Conservation (phyloP, 2,113 vertebrate species). For the Pseudopipra pipra region DNA sequence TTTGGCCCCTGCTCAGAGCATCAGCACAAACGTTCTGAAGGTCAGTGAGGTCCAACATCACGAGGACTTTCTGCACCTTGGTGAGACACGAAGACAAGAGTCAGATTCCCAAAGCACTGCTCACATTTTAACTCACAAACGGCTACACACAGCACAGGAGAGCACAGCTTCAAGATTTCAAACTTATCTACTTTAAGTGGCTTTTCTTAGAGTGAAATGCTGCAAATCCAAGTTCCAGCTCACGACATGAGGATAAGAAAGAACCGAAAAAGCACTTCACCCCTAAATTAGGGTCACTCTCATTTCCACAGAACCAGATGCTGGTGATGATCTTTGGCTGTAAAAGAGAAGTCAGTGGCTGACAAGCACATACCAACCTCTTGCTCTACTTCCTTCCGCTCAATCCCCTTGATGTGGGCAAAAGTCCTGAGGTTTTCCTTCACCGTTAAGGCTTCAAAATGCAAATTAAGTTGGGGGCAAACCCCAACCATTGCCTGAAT, state of each 20-base stretch:
- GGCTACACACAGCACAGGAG: neutral
- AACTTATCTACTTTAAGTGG: neutral
- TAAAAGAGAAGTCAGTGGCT: neutral
- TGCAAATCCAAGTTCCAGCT: neutral
- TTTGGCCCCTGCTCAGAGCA: slow-evolving; percentile 83
- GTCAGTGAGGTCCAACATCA: slow-evolving; percentile 77
- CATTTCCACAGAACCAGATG: neutral
- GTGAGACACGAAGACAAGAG: neutral
- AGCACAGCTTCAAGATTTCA: neutral
- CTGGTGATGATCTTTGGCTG: neutral
- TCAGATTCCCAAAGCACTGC: neutral
- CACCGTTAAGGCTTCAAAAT: slow-evolving; percentile 89
- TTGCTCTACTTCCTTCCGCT: slow-evolving; percentile 66
- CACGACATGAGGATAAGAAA: neutral
- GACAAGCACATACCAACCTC: slow-evolving; percentile 46
- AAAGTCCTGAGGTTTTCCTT: slow-evolving; percentile 90
- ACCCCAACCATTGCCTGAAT: slow-evolving; percentile 82
- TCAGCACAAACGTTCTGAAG: slow-evolving; percentile 75
- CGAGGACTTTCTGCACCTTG: slow-evolving; percentile 82
- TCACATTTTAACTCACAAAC: rapidly evolving
- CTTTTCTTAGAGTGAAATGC: neutral
- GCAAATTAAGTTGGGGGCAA: slow-evolving; percentile 90
- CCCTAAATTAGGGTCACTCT: neutral
- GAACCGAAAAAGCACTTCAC: neutral
- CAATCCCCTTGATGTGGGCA: slow-evolving; percentile 88